Evolutionary conservation across 2,888 invertebrate species (phyloP).

Genomic region (Xestia rhomboidea): DNA sequence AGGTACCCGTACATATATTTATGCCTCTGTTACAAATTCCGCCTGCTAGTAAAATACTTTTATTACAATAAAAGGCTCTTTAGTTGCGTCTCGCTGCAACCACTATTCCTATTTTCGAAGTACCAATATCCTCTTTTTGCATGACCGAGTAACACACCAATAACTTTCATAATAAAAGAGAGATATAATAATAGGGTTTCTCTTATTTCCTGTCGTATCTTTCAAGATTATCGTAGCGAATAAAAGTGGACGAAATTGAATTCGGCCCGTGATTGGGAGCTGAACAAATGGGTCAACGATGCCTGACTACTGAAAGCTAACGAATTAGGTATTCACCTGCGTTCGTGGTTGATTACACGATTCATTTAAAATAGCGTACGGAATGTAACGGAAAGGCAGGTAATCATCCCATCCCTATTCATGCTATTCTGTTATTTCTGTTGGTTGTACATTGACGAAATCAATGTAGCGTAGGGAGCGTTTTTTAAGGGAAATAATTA

Average conservation of each 20-base stretch:
- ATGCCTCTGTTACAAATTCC: conserved; percentile 23
- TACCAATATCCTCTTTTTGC: conserved; percentile 53
- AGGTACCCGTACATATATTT: background rate
- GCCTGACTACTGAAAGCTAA: conserved; percentile 68
- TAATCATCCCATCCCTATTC: conserved; percentile 60
- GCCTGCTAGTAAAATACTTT: background rate
- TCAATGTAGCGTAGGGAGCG: conserved; percentile 6
- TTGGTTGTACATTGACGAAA: conserved; percentile 27
- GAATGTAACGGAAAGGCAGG: conserved; percentile 39
- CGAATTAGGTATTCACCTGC: conserved; percentile 73
- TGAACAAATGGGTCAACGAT: conserved; percentile 71
- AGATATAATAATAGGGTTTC: conserved; percentile 63
- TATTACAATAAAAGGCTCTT: conserved; percentile 20
- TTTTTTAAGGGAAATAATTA: conserved; percentile 18
- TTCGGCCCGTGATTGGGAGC: conserved; percentile 72
- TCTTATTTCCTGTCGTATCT: conserved; percentile 74
- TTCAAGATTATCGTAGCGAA: conserved; percentile 76
- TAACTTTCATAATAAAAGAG: conserved; percentile 67
- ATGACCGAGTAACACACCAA: conserved; percentile 64
- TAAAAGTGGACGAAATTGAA: conserved; percentile 77
- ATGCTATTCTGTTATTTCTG: conserved; percentile 11
- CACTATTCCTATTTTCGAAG: conserved; percentile 20
- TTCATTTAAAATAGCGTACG: conserved; percentile 66
- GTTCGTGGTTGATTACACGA: conserved; percentile 73
- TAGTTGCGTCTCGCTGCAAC: conserved; percentile 27